Percentiles rank a stretch among this genome's conserved stretches.
Conservation (phyloP, 2,888 invertebrate species). For the Tromatobia lineatoria region DNA sequence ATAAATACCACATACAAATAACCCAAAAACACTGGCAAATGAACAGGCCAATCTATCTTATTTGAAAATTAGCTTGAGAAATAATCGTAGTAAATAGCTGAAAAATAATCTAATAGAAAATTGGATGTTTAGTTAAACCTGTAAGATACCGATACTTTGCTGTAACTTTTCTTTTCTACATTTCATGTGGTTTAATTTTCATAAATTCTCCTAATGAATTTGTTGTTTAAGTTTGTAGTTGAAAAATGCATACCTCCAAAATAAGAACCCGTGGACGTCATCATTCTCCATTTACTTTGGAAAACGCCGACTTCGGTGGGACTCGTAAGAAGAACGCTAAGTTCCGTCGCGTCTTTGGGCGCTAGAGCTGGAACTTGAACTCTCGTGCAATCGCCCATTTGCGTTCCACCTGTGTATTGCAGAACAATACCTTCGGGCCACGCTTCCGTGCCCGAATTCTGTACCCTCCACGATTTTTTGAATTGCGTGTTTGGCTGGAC, state of each 20-base stretch:
- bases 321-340: constrained; percentile 93
- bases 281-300: constrained; percentile 96
- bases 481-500: constrained; percentile 91
- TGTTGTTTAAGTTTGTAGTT: background rate
- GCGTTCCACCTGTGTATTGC: constrained; percentile 90
- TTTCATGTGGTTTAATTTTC: no score
- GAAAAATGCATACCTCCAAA: constrained; percentile 92
- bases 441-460: constrained; percentile 93
- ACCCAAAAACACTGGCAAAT: no score
- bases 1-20: no score
- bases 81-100: no score
- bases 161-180: no score
- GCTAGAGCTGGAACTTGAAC: constrained; percentile 90
- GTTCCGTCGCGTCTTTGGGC: constrained; percentile 92
- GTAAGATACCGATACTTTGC: no score
- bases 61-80: no score
- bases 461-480: constrained; percentile 95
- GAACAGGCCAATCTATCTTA: no score
- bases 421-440: constrained; percentile 96
- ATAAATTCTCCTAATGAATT: background rate
- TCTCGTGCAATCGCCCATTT: constrained; percentile 87
- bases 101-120: no score
- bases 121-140: no score
- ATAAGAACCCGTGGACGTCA: constrained; percentile 94
- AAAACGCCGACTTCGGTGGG: constrained; percentile 92